These are phyloP conservation scores for Melipona beecheii DNA, from an alignment of 2,888 invertebrate species.

Conservation along the genomic window DNA sequence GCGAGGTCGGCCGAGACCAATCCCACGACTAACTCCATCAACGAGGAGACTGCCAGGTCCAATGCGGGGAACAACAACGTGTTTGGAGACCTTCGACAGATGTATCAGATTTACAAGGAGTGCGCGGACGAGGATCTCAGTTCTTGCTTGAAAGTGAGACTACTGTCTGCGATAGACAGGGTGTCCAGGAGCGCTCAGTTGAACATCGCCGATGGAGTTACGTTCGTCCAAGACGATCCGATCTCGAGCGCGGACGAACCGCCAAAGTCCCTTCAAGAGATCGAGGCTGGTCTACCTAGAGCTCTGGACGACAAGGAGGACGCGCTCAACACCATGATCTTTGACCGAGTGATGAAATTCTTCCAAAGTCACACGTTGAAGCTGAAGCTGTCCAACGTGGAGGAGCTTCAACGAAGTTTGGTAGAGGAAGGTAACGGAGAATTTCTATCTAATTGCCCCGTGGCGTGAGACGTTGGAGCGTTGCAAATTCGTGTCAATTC, in stretches of 20 bases:
- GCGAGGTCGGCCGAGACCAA: constrained; percentile 79
- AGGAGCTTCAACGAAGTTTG: constrained; percentile 87
- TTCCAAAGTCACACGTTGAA: constrained; percentile 92
- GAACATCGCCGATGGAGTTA: constrained; percentile 90
- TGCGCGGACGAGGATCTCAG: constrained; percentile 88
- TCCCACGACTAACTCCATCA: constrained; percentile 74
- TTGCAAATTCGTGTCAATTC: background rate
- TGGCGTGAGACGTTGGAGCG: no score
- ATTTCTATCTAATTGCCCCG: background rate
- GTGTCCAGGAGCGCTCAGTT: constrained; percentile 88
- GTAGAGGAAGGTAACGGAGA: constrained; percentile 85
- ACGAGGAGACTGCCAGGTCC: constrained; percentile 79
- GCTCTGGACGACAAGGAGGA: constrained; percentile 89
- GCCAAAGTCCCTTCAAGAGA: constrained; percentile 86
- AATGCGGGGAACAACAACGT: constrained; percentile 74
- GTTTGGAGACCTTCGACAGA: constrained; percentile 89
- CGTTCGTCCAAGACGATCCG: constrained; percentile 88
- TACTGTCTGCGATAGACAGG: constrained; percentile 91
- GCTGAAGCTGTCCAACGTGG: constrained; percentile 90
- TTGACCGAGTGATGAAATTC: constrained; percentile 90
- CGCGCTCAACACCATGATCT: constrained; percentile 90
- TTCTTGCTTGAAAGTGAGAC: constrained; percentile 91
- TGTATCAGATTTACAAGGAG: constrained; percentile 92
- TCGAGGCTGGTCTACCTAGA: constrained; percentile 91
- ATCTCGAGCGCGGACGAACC: constrained; percentile 75